Base-by-base conservation (phyloP, 2,888 invertebrate species). In the Thymelicus lineola region DNA sequence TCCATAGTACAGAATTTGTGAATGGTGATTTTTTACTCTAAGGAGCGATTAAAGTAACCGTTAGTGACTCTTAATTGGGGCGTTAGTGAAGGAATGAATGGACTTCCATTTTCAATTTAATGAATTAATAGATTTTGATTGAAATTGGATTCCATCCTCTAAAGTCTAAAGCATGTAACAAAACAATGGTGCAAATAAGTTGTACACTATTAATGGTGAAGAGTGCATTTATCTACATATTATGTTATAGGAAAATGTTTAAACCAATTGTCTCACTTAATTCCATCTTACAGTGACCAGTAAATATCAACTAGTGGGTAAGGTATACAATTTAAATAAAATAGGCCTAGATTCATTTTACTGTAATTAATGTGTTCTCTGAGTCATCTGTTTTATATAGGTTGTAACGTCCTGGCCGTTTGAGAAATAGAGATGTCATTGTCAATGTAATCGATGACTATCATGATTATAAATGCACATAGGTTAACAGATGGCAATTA, bases 391-490 rank as follows among this genome's bases (percentile, higher is more conserved):
- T 15, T 48, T 48, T 15, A 48, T 48, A 3, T 15, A 48, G 48
- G n/a, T 38, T 38, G 38, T 38, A 48, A 48, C 48, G 48, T 48
- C 9, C 2, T 6, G 5, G 10, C 15, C 5, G 9, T 7, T 6
- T 48, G 7, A 4, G 6, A 5, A 15, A 61, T 48, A 42, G 48
- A 63, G 17, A 17, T 17, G 14, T 28, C 6, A 50, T 50, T 9
- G 12, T 20, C 20, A 59, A 50, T 10, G 38, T 10, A 17, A 60
- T 50, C 48, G 55, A 50, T 50, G 59, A 50, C 50, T 50, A 48
- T 58, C 46, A 66, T 46, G 12, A 58, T 66, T 66, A 38, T 60
- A 66, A 66, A 66, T 60, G 59, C 59, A 66, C 59, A 28, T 60
- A 38, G 59, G 38, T 66, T 46, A 58, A 66, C 48, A 36, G 48